A percentile compares a stretch with the other conserved stretches of the same genome.
Conservation (phyloP, 2,797 vertebrate species). For the Tarsius wallacei region DNA sequence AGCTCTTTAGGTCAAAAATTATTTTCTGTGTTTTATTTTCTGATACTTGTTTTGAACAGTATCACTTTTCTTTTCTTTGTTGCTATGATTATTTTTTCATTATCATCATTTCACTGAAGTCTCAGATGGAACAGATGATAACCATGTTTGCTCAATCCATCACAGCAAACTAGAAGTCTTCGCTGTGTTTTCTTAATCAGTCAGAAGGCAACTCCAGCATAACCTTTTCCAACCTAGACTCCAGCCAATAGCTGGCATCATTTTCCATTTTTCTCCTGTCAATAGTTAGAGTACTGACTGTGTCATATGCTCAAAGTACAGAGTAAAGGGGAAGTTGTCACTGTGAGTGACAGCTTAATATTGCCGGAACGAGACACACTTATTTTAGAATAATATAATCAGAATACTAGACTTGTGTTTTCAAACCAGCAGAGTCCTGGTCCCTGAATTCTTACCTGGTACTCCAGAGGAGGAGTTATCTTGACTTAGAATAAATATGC, state of each 20-base stretch:
- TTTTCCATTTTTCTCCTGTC: not conserved
- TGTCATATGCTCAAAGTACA: not conserved
- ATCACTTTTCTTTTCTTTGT: not conserved
- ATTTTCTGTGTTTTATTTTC: not conserved
- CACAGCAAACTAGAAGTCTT: not conserved
- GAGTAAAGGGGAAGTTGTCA: not conserved
- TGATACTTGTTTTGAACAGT: not conserved
- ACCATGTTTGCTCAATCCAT: not conserved
- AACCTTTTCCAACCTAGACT: not conserved
- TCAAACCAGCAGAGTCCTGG: not conserved
- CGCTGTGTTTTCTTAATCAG: not conserved
- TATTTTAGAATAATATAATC: not conserved
- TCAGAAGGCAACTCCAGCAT: not conserved
- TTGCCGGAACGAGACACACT: not conserved
- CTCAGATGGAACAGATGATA: not conserved
- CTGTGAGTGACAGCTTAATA: not conserved
- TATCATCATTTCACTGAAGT: not conserved
- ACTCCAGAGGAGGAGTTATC: not conserved
- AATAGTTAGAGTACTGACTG: not conserved
- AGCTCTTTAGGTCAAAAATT: constrained; percentile 11
- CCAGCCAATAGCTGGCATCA: not conserved
- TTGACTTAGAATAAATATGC: not conserved
- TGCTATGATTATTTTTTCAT: not conserved
- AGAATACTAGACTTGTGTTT: not conserved
- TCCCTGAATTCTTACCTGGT: not conserved